These are phyloP conservation scores for Equus quagga DNA, from an alignment of 2,113 vertebrate genomes.

Conservation along the genomic window DNA sequence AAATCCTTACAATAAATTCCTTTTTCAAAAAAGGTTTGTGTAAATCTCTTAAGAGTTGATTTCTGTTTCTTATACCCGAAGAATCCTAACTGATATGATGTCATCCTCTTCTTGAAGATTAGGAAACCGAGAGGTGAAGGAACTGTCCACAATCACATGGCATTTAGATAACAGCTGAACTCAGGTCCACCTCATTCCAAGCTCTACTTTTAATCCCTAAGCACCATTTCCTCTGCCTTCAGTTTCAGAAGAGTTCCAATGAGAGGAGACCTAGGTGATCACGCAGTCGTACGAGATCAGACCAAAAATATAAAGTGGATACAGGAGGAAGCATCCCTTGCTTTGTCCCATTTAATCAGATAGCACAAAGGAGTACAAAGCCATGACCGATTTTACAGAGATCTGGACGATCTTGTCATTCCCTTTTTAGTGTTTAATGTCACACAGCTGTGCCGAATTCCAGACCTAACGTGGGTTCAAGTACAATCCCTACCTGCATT, in stretches of 20 bases:
- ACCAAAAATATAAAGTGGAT: background rate
- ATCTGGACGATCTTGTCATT: slow-evolving; percentile 6
- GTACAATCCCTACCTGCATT: slow-evolving; percentile 50
- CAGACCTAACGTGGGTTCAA: slow-evolving; percentile 15
- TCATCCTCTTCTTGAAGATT: background rate
- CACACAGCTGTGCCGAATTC: slow-evolving; percentile 43
- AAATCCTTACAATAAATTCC: background rate
- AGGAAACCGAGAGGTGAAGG: background rate
- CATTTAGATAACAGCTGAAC: background rate
- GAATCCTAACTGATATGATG: background rate
- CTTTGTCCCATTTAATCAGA: background rate
- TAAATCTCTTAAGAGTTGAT: background rate
- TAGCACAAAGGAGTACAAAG: background rate
- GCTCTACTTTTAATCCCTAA: background rate
- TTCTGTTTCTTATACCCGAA: background rate
- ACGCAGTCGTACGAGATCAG: background rate
- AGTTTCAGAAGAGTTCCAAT: background rate
- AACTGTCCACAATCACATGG: background rate
- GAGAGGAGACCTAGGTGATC: background rate
- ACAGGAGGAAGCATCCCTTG: background rate
- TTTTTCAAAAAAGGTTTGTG: background rate
- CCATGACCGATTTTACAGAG: slow-evolving; percentile 42
- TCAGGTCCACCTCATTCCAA: background rate
- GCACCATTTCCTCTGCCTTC: background rate
- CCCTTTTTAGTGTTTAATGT: slow-evolving; percentile 20